phyloP scores from a whole-genome alignment of 2,888 invertebrate genomes.

The Dicyrtomina minuta region DNA sequence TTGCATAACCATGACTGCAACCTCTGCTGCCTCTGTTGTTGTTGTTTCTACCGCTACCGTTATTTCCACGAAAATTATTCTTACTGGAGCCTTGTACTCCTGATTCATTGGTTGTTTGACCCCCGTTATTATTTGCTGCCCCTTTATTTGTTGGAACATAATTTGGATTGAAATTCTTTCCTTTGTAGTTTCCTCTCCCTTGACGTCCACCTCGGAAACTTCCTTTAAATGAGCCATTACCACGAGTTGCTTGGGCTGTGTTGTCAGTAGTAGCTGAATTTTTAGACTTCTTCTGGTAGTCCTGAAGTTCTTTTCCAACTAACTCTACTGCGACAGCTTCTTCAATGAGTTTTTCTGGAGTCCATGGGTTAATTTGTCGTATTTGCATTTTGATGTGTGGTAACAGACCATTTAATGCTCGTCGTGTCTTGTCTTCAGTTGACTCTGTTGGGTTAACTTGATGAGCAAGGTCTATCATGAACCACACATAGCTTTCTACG shows the following conservation, averaged over 20 bases:
- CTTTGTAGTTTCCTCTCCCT: too few relatives aligned
- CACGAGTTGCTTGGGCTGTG: too few relatives aligned
- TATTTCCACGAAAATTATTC: background rate
- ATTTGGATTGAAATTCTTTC: too few relatives aligned
- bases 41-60: background rate
- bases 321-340: background rate
- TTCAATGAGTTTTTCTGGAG: constrained; percentile 3
- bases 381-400: background rate
- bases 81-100: background rate
- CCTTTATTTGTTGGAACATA: too few relatives aligned
- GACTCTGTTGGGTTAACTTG: constrained; percentile 16
- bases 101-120: background rate
- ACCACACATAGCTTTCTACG: constrained; percentile 11
- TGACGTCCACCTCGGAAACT: too few relatives aligned
- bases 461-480: constrained; percentile 16
- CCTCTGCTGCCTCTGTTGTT: background rate
- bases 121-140: background rate
- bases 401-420: constrained; percentile 20
- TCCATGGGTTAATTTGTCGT: background rate
- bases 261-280: background rate
- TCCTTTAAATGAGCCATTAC: too few relatives aligned
- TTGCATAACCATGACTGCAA: background rate
- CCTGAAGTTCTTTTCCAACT: background rate
- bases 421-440: background rate
- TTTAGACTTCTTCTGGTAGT: too few relatives aligned